These are phyloP conservation scores for Drosophila subpulchrella DNA, from an alignment of 1,140 invertebrate species.

Conservation along the genomic window DNA sequence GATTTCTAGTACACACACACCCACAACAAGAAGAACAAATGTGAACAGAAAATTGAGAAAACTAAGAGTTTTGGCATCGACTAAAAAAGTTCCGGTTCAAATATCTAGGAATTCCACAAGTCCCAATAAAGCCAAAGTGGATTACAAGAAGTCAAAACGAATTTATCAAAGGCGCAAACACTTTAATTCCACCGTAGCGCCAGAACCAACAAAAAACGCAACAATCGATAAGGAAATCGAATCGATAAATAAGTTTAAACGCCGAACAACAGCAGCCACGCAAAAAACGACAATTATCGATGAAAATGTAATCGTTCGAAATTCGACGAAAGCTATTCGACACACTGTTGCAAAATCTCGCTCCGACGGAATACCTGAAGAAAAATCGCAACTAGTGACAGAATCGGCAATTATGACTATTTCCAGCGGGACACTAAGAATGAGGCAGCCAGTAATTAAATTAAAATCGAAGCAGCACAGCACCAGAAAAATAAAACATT, in stretches of 20 bases:
- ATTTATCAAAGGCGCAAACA: conserved; percentile 36
- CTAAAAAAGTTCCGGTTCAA: conserved; percentile 27
- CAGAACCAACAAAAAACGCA: conserved; percentile 15
- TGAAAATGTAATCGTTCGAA: conserved; percentile 3
- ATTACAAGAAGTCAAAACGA: conserved; percentile 39
- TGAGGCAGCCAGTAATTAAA: conserved; percentile 30
- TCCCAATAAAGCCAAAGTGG: conserved; percentile 3
- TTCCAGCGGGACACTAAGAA: conserved; percentile 37
- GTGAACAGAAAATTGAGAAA: conserved; percentile 36
- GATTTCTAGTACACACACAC: not conserved
- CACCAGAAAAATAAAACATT: conserved; percentile 21
- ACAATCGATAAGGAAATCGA: not conserved
- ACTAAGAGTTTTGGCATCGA: conserved; percentile 30
- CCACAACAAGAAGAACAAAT: conserved; percentile 4
- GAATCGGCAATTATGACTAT: conserved; percentile 59
- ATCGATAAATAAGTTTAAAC: conserved; percentile 21
- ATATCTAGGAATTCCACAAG: conserved; percentile 18
- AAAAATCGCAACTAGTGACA: conserved; percentile 34
- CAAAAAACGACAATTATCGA: conserved; percentile 7
- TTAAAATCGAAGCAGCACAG: conserved; percentile 29
- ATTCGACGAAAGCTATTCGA: conserved; percentile 16
- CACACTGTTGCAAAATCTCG: conserved; percentile 16
- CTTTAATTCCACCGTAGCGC: conserved; percentile 15
- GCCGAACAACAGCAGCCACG: conserved; percentile 9
- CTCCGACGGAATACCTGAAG: conserved; percentile 20